phyloP scores from a whole-genome alignment of 2,113 vertebrate genomes.

The Stegostoma tigrinum region DNA sequence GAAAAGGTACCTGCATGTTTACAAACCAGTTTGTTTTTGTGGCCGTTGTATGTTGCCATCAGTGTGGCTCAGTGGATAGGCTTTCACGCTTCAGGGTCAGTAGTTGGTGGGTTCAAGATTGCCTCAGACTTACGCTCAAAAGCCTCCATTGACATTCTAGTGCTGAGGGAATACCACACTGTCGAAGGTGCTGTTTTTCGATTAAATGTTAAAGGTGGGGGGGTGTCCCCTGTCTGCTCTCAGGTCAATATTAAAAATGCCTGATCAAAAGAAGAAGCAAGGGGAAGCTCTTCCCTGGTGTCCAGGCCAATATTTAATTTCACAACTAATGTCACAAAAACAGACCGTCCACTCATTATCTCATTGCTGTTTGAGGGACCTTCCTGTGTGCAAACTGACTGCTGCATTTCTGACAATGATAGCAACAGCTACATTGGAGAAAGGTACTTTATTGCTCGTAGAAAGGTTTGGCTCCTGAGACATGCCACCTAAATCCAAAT shows the following conservation, averaged over 20 bases:
- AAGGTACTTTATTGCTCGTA: not conserved
- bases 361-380: not conserved
- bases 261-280: not conserved
- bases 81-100: not conserved
- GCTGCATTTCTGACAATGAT: not conserved
- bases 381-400: not conserved
- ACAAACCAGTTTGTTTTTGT: not conserved
- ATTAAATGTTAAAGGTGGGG: not conserved
- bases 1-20: conserved; percentile 51
- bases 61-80: not conserved
- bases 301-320: not conserved
- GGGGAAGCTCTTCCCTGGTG: not conserved
- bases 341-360: no score
- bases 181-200: not conserved
- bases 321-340: not conserved
- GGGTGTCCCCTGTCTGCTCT: not conserved
- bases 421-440: not conserved
- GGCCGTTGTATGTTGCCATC: not conserved
- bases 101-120: not conserved
- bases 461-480: not conserved
- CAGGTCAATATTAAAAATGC: not conserved
- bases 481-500: not conserved
- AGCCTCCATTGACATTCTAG: not conserved
- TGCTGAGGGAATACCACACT: not conserved
- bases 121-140: not conserved